These are phyloP conservation scores for Probaryconus sp. DNA, from an alignment of 1,140 invertebrate genomes.

Conservation along the genomic window DNA sequence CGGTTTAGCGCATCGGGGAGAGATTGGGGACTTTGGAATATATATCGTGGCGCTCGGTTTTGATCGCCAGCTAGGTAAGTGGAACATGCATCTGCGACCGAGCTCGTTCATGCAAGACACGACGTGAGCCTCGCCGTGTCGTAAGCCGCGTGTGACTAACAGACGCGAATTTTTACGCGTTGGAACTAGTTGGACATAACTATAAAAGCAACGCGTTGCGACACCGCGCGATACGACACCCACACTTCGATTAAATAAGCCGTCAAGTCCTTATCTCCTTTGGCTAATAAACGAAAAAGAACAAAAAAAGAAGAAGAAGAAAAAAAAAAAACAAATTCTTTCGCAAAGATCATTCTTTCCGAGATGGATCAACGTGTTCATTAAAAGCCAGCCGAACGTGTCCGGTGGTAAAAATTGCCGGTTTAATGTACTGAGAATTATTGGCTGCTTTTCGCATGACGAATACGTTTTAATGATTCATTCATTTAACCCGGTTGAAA, in stretches of 20 bases:
- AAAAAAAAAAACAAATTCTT: constrained; percentile 38
- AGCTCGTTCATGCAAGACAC: constrained; percentile 56
- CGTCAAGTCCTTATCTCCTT: constrained; percentile 56
- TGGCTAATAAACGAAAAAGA: no score
- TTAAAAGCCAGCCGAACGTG: no score
- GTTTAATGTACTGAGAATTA: constrained; percentile 42
- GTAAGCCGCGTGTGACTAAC: constrained; percentile 69
- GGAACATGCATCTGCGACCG: constrained; percentile 64
- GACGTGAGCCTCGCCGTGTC: constrained; percentile 35
- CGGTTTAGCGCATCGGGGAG: constrained; percentile 30
- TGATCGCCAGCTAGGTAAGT: constrained; percentile 54
- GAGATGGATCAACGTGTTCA: constrained; percentile 56
- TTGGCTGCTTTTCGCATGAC: constrained; percentile 51
- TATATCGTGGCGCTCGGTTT: constrained; percentile 42
- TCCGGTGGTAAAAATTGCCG: constrained; percentile 46
- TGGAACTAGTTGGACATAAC: constrained; percentile 65
- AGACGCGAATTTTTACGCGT: constrained; percentile 71
- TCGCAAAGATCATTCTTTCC: no score
- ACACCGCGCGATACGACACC: constrained; percentile 73
- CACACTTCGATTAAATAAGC: constrained; percentile 70
- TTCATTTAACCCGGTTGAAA: constrained; percentile 59
- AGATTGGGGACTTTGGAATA: constrained; percentile 34
- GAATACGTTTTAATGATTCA: constrained; percentile 55
- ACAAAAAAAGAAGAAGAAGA: no score
- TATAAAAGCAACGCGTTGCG: constrained; percentile 70